These are phyloP conservation scores for Bombus vancouverensis DNA, from an alignment of 1,140 invertebrate genomes.

Conservation along the genomic window DNA sequence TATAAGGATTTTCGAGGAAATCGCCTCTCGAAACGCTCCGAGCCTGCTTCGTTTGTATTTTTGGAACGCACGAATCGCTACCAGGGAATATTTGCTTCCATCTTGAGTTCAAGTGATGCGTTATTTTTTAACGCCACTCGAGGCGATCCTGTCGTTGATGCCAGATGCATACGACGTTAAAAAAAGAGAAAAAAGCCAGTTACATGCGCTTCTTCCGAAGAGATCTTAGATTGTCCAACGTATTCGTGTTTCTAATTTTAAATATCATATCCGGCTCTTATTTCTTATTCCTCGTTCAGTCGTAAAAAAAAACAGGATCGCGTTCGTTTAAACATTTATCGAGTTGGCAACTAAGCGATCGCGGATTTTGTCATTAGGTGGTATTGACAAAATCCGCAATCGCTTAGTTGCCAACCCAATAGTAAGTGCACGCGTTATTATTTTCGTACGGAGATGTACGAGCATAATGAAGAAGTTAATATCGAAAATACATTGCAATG, in stretches of 20 bases:
- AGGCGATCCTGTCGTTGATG: neutral
- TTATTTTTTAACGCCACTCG: slow-evolving; percentile 49
- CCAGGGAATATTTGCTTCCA: neutral
- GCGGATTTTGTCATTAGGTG: too few relatives aligned
- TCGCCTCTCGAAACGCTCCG: neutral
- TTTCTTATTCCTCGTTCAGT: neutral
- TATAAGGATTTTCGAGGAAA: neutral
- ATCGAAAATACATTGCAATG: too few relatives aligned
- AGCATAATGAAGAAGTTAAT: too few relatives aligned
- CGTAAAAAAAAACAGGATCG: too few relatives aligned
- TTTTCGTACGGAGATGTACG: too few relatives aligned
- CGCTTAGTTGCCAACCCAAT: too few relatives aligned
- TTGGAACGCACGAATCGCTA: slow-evolving; percentile 3
- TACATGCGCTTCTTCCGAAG: neutral
- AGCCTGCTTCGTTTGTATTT: slow-evolving; percentile 1
- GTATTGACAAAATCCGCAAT: too few relatives aligned
- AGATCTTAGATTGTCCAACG: neutral
- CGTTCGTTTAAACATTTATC: too few relatives aligned
- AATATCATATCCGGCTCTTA: neutral
- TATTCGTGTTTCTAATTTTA: slow-evolving; percentile 6
- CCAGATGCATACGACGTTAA: neutral
- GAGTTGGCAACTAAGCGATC: too few relatives aligned
- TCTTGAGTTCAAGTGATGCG: slow-evolving; percentile 19
- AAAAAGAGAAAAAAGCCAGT: neutral
- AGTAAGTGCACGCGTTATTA: too few relatives aligned